A percentile compares a stretch with the other conserved stretches of the same genome.
These are phyloP conservation scores for Apteryx owenii DNA, from an alignment of 2,113 vertebrate species.

Conservation along the genomic window DNA sequence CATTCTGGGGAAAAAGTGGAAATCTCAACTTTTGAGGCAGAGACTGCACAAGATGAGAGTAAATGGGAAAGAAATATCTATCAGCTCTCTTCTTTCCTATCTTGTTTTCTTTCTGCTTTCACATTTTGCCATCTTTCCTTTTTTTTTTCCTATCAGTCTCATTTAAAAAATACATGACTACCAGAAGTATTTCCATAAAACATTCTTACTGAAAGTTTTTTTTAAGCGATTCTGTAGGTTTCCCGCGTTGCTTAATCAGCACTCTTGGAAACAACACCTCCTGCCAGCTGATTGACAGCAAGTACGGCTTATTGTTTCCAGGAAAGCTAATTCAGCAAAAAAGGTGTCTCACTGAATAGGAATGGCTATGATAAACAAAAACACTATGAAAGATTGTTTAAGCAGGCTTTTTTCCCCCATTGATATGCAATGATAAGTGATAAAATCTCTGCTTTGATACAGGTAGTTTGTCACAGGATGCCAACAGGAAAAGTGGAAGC, in stretches of 20 bases:
- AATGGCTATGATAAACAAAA: neutral
- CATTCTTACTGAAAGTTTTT: neutral
- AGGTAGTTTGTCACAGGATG: neutral
- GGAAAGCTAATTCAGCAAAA: constrained; percentile 57
- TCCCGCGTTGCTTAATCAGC: constrained; percentile 37
- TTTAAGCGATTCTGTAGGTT: neutral
- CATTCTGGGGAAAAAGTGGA: neutral
- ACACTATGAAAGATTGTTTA: neutral
- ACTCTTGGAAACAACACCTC: constrained; percentile 23
- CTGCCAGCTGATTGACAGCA: constrained; percentile 45
- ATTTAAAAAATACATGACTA: neutral
- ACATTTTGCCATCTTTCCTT: neutral
- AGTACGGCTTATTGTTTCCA: constrained; percentile 32
- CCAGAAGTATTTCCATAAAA: neutral
- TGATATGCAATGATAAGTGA: neutral
- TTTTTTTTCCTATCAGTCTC: neutral
- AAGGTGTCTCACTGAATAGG: neutral
- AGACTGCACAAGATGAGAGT: neutral
- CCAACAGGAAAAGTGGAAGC: neutral
- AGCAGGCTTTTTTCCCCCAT: neutral
- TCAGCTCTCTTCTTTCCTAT: neutral
- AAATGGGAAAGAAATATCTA: neutral
- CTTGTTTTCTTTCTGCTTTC: neutral
- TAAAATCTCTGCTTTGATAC: neutral
- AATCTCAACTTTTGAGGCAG: neutral